phyloP scores from a whole-genome alignment of 2,113 vertebrate species.

The Mesembrinibis cayennensis region DNA sequence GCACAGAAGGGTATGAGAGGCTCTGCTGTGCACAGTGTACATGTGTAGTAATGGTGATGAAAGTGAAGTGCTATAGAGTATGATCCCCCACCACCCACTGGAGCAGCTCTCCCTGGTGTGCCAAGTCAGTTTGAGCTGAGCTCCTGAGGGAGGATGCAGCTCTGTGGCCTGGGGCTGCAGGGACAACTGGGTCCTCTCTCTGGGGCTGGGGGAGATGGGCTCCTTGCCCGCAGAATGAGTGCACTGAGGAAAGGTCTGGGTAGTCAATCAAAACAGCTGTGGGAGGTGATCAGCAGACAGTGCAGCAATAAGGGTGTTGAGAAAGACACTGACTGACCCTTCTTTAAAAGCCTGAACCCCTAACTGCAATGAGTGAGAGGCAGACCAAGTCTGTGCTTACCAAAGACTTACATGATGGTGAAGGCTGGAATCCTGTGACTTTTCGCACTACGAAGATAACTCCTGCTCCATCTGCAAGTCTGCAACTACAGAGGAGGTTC shows the following conservation, averaged over 20 bases:
- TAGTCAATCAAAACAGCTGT: neutral
- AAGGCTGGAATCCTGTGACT: neutral
- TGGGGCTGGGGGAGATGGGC: accelerated
- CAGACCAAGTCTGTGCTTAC: neutral
- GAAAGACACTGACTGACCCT: neutral
- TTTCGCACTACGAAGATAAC: neutral
- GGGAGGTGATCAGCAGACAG: neutral
- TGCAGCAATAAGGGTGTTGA: neutral
- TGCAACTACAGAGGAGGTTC: neutral
- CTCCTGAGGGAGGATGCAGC: neutral
- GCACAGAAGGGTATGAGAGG: neutral
- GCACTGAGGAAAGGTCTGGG: neutral
- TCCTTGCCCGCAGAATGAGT: neutral
- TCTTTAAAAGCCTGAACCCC: neutral
- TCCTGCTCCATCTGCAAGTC: neutral
- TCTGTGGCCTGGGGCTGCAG: neutral
- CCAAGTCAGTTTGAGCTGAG: neutral
- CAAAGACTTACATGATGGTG: neutral
- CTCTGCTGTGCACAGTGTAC: neutral
- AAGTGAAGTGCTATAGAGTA: neutral
- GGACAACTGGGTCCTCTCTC: neutral
- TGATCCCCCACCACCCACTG: neutral
- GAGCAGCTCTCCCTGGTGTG: neutral
- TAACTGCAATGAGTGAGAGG: neutral
- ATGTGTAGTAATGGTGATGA: neutral